Percentiles rank a stretch among this genome's conserved stretches.
Evolutionary conservation across 2,113 vertebrate genomes (phyloP).

Genomic region (Camelus bactrianus): DNA sequence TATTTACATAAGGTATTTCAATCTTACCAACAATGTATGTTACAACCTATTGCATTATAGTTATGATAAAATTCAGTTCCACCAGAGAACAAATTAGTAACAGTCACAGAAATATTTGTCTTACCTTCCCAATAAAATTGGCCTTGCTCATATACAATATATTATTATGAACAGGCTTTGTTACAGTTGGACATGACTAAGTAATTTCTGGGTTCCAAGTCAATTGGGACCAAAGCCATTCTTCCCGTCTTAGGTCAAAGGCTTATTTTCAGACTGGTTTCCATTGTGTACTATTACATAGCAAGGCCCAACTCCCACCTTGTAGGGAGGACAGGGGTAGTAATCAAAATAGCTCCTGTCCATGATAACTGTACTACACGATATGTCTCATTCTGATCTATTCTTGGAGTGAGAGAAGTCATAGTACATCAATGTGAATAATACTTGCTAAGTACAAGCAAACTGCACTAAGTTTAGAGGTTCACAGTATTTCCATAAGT

Average conservation of each 20-base stretch:
- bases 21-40: neutral
- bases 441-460: too few species aligned
- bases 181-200: neutral
- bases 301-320: too few species aligned
- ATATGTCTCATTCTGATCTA: neutral
- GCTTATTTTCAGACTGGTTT: neutral
- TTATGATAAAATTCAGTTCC: neutral
- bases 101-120: neutral
- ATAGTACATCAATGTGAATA: neutral
- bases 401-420: neutral
- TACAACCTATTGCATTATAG: neutral
- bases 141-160: neutral
- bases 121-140: neutral
- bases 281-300: neutral
- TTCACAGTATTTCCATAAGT: neutral
- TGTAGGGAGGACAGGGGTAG: neutral
- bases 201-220: neutral
- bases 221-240: neutral
- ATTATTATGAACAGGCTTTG: neutral
- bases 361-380: neutral
- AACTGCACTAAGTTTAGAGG: neutral
- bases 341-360: neutral
- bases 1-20: neutral
- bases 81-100: neutral
- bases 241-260: neutral